Percentiles rank a stretch among this genome's conserved stretches.
Conservation (phyloP, 2,113 vertebrate species). For the Vulpes vulpes region DNA sequence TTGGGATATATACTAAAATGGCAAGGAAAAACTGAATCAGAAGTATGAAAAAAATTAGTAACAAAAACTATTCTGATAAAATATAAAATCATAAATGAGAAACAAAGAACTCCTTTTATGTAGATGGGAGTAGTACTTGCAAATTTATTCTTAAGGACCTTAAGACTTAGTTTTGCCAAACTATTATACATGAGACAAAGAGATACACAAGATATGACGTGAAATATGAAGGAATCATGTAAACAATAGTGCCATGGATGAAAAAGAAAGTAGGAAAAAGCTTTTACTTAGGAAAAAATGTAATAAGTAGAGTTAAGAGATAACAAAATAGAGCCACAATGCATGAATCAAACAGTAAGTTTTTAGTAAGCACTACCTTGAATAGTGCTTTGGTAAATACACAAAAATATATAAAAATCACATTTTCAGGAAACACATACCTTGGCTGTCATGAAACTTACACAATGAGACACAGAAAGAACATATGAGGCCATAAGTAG, state of each 20-base stretch:
- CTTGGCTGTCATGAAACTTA: not conserved
- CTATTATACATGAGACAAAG: not conserved
- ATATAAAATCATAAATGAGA: not conserved
- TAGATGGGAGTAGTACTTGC: not conserved
- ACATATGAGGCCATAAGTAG: not conserved
- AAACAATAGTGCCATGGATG: not conserved
- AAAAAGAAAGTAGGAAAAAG: slow-evolving; percentile 8
- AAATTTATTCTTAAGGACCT: not conserved
- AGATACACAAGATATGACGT: not conserved
- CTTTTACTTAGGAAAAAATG: not conserved
- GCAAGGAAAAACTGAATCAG: not conserved
- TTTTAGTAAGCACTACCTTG: not conserved
- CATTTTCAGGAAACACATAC: slow-evolving; percentile 25
- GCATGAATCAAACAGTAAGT: not conserved
- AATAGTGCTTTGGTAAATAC: slow-evolving; percentile 20
- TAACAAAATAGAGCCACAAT: not conserved
- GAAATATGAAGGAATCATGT: not conserved
- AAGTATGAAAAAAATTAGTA: not conserved
- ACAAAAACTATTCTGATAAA: not conserved
- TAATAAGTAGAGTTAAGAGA: not conserved
- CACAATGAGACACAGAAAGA: not conserved
- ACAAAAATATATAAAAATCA: not conserved
- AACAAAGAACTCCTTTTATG: not conserved
- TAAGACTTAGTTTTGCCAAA: not conserved
- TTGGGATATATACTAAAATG: not conserved